These are phyloP conservation scores for Meriones psammophilus DNA, from an alignment of 2,797 vertebrate genomes.

Conservation along the genomic window DNA sequence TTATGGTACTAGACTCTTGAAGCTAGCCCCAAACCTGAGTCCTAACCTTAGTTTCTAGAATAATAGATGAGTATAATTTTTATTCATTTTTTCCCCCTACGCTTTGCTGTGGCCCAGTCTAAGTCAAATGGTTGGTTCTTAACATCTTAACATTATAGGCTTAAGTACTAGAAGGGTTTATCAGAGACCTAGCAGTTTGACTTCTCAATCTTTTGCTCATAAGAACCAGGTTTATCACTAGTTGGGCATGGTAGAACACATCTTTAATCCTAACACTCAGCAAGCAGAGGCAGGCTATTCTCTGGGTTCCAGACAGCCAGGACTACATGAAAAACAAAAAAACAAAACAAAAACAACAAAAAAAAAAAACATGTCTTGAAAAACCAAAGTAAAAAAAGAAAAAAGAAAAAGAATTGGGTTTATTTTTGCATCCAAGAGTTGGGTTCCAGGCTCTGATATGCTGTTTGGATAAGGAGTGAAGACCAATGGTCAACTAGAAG, in stretches of 20 bases:
- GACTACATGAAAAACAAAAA: not conserved
- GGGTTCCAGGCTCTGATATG: conserved; percentile 10
- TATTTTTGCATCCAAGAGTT: conserved; percentile 39
- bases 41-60: not conserved
- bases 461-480: not conserved
- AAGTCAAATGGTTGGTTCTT: conserved; percentile 42
- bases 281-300: not conserved
- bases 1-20: conserved; percentile 26
- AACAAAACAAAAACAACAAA: not conserved
- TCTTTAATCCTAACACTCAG: not conserved
- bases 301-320: not conserved
- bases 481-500: not conserved
- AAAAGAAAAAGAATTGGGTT: not conserved
- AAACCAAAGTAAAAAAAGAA: not conserved
- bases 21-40: conserved; percentile 46
- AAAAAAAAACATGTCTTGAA: not conserved
- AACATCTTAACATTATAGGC: not conserved
- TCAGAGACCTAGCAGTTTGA: conserved; percentile 22
- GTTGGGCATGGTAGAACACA: not conserved
- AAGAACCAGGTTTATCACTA: conserved; percentile 9
- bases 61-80: conserved; percentile 11
- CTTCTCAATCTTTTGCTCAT: conserved; percentile 2
- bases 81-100: conserved; percentile 9
- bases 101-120: not conserved
- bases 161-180: conserved; percentile 20